Evolutionary conservation across 2,888 invertebrate species (phyloP), one percentile per base, ranked within the genome.

Genomic region (Dione juno): DNA sequence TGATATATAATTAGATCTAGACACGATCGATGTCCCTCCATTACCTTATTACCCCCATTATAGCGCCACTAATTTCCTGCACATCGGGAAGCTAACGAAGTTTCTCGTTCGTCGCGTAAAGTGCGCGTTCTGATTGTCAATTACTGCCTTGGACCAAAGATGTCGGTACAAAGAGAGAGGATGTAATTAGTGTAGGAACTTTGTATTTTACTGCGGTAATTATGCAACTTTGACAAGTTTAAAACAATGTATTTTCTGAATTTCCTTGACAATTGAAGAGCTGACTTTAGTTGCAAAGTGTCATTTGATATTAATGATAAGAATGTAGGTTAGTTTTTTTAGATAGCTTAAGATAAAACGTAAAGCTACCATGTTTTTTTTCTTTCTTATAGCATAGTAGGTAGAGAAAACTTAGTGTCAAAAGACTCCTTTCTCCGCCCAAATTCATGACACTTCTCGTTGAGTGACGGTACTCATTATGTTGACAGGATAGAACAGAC

Each of bases 21-120:
- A 79, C 81, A 77, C 81, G 78, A 77, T 74, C 80, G 75, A 88
- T 92, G 92, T 90, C 92, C 72, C 77, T 88, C 90, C 88, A 93
- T 93, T 92, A 92, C 80, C 87, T 88, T 86, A 90, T 91, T 92
- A 92, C 88, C 82, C 84, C 86, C 80, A 88, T 93, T 90, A 92
- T 90, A 88, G 82, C 88, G 91, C 91, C 89, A 90, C 89, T 91
- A 91, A 92, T 92, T 92, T 88, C 89, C 89, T 90, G 88, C 84
- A 86, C 86, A 86, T 88, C 86, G 88, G 83, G 84, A 71, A 84
- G 87, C 81, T 92, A 92, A 93, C 90, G 81, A 88, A 92, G 90
- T 93, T 92, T 85, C 85, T 82, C 76, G 74, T 66, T 72, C 78
- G 76, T 79, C 77, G 82, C 82, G 86, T 83, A 89, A 90, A 91